Evolutionary conservation across 2,888 invertebrate species (phyloP), one percentile per base, ranked within the genome.

Genomic region (Lasius fuliginosus): DNA sequence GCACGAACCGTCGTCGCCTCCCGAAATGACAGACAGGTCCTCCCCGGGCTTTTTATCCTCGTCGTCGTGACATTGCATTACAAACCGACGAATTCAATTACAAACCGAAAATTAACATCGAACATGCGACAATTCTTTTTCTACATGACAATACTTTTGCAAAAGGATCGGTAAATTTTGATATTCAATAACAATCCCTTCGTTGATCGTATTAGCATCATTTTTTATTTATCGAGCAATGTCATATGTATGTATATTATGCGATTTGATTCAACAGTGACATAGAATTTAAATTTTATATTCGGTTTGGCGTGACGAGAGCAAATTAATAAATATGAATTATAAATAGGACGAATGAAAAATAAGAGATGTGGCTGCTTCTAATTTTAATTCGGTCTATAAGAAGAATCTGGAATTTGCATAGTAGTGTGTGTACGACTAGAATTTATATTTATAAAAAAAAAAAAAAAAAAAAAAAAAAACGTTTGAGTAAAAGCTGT

Each of bases 21-120:
- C 74, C 87, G 85, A 85, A 89, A 85, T 86, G 73, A 85, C 82
- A 81, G 76, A 85, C 76, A 81, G 56, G 69, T 77, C 81, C 83
- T 69, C 73, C 81, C 62, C 56, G 46, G 42, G 49, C 56, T 23
- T 23, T 68, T 75, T 82, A 64, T 82, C 64, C 71, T 65, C 46
- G 56, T 64, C 71, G 67, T 64, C 82, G 67, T 71, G 77, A 85
- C 88, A 83, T 85, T 58, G 56, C 60, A 49, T 83, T 81, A 68
- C 74, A 46, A 69, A 79, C 81, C 82, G 71, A 56, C 53, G n/a
- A 53, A 53, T 53, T 53, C 53, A 53, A 49, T 83, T 81, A 68
- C 76, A 46, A 69, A 79, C 82, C 81, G 75, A 56, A 60, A 84
- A 88, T 87, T 85, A n/a, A n/a, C n/a, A 83, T 82, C 82, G 65